These are phyloP conservation scores for Fregetta grallaria DNA, from an alignment of 2,113 vertebrate species.

Conservation along the genomic window DNA sequence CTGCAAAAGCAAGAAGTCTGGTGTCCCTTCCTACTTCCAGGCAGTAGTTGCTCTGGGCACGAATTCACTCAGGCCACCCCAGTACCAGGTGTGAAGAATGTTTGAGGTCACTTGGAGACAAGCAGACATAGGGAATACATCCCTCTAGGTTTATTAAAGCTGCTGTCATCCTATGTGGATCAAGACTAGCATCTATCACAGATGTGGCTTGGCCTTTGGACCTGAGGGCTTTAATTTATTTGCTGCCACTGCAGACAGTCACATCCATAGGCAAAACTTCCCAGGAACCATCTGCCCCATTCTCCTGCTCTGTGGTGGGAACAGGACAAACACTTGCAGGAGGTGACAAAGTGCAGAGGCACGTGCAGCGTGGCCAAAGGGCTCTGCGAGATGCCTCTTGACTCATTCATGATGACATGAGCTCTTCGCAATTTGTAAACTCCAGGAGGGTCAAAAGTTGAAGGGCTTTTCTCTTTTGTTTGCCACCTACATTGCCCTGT, in stretches of 20 bases:
- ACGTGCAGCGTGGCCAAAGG: not conserved
- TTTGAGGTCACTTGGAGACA: not conserved
- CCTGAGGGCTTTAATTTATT: not conserved
- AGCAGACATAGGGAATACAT: not conserved
- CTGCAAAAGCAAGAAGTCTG: not conserved
- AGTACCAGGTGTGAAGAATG: too few species aligned
- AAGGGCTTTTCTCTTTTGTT: constrained; percentile 24
- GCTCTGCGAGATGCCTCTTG: not conserved
- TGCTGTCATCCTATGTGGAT: rapidly evolving
- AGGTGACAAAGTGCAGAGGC: not conserved
- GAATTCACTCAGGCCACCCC: not conserved
- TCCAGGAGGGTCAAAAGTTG: constrained; percentile 40
- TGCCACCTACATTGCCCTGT: not conserved
- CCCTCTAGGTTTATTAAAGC: not conserved
- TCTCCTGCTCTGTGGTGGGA: not conserved
- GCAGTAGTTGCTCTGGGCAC: not conserved
- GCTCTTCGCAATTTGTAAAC: not conserved
- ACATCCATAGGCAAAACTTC: not conserved
- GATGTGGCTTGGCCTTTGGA: rapidly evolving
- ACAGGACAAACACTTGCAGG: not conserved
- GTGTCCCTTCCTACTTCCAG: not conserved
- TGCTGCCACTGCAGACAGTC: rapidly evolving
- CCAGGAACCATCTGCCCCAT: not conserved
- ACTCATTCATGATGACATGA: not conserved
- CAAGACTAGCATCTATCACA: not conserved